A percentile compares a stretch with the other conserved stretches of the same genome.
phyloP scores from a whole-genome alignment of 2,797 vertebrate species.

The Trachops cirrhosus region DNA sequence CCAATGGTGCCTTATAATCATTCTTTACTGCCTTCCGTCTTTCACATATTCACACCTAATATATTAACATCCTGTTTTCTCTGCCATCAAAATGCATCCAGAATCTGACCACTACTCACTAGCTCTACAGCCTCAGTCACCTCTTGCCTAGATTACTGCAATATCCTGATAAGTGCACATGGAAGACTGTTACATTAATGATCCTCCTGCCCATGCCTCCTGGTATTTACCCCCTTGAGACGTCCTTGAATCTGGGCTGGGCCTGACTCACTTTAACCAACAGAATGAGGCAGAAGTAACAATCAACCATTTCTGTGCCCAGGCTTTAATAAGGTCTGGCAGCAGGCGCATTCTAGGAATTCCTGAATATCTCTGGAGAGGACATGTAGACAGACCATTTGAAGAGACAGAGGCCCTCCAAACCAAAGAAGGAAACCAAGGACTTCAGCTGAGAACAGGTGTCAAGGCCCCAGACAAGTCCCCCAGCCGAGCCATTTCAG shows the following conservation, averaged over 20 bases:
- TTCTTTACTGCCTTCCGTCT: neutral
- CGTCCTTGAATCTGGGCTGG: neutral
- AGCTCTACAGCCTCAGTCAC: neutral
- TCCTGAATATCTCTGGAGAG: neutral
- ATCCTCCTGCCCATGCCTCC: neutral
- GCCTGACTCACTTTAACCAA: neutral
- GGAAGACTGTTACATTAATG: neutral
- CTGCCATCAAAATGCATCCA: neutral
- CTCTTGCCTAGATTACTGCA: neutral
- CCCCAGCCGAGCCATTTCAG: neutral
- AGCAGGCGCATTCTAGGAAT: neutral
- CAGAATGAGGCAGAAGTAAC: neutral
- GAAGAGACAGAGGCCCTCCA: neutral
- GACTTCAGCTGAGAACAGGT: neutral
- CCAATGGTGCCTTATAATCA: neutral
- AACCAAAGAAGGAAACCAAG: neutral
- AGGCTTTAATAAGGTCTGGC: neutral
- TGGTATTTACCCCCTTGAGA: neutral
- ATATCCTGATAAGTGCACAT: neutral
- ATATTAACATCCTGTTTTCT: neutral
- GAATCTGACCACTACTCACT: neutral
- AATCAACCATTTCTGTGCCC: neutral
- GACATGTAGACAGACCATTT: neutral
- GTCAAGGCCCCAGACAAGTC: neutral
- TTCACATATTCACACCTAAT: neutral